Evolutionary conservation across 64 coral and sea anemone species (phyloP), one percentile per base, ranked within the genome.

Genomic region (Montipora foliosa): DNA sequence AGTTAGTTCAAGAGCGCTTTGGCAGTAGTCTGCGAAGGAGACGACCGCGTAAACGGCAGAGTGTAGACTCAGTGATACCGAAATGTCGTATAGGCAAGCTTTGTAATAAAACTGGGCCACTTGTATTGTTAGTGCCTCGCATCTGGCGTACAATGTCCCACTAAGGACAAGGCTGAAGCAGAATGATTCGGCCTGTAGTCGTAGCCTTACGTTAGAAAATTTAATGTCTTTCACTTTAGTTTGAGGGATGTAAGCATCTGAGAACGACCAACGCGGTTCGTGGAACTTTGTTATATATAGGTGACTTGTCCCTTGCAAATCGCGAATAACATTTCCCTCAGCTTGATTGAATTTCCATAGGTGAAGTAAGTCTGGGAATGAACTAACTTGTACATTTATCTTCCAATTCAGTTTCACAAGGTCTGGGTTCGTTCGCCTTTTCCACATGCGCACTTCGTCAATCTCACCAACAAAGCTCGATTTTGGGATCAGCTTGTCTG

Each of bases 311-410:
- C 93, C 95, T 60, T 90, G 91, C 17, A 87, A 52, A 52, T 98
- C 97, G 13, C 25, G 74, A 53, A 93, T 91, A 49, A 95, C 24
- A 5, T 19, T 69, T 83, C 97, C 97, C 75, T 98, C 91, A 8
- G 68, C 94, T 73, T 96, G 86, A 60, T 98, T 91, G 90, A 98
- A 61, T 58, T 96, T 98, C 97, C 97, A 98, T 15, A 98, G 94
- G 89, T 96, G 94, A 37, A 96, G 55, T n/a, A 98, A 89, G 70
- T 94, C 97, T 68, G 91, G 92, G 64, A 88, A 97, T 59, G 13
- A 59, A 22, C 49, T 45, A 16, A 74, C 70, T 20, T 94, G 70
- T 0, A 95, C 91, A 89, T 98, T 98, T 4, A 98, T 61, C 60
- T 88, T 77, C 94, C 81, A 93, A 74, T 96, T 95, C 25, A 74